Evolutionary conservation across 23 tunicate genomes (phyloP), one percentile per base, ranked within the genome.

Genomic region (Halocynthia aurantium): DNA sequence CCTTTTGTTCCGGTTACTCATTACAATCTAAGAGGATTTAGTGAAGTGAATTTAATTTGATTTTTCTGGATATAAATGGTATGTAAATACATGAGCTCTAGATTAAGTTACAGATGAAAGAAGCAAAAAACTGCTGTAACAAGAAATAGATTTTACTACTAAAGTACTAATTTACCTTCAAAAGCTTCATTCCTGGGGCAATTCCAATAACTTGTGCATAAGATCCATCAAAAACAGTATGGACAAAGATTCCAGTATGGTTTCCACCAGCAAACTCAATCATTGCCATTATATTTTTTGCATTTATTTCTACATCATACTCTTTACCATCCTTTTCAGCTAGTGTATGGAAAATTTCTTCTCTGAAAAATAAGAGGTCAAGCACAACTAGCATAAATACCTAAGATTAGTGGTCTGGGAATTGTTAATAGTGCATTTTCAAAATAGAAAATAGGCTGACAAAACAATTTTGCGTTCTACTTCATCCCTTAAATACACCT

Each of bases 201-300:
- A 74, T 53, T 10, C 78, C 78, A 18, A 74, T 74, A 22, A 74
- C 78, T 19, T 53, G 64, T 15, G 78, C 78, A 74, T 74, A 74
- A 15, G 78, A 74, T 13, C 78, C 78, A 18, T 53, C 20, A 52
- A 13, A 6, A 52, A 56, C 78, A 54, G 55, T 7, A 10, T 64
- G 31, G 56, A 74, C 9, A 6, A 74, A 74, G 55, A 74, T 74
- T 54, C 78, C 78, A 54, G 78, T 74, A 22, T 74, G 64, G 40
- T 74, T 74, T 55, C 78, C 78, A 17, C 78, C 78, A 21, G 57
- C 63, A 56, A 74, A 74, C 31, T 74, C 78, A 8, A 74, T 64
- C 19, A 12, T 52, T 51, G 55, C 19, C 12, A 44, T 53, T 18
- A 74, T 53, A 54, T 10, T 74, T 74, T 74, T 74, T 8, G 22